Conservation (phyloP, 2,888 invertebrate genomes). For the Ommatoiulus sabulosus region DNA sequence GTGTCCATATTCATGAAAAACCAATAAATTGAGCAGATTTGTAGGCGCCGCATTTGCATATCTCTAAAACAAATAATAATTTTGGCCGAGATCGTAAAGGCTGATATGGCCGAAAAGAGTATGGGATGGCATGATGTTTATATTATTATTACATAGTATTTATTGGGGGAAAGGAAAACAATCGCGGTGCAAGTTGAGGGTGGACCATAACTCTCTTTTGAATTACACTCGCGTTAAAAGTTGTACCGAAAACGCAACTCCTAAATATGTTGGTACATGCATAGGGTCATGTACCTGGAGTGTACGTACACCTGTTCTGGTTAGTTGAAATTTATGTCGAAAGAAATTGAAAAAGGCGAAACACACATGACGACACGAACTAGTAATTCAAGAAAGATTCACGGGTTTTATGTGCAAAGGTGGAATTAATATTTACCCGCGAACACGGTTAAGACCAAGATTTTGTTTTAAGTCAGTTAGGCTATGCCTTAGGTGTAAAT, state of each 20-base stretch:
- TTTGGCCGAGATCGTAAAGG: constrained; percentile 9
- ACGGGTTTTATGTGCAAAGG: background rate
- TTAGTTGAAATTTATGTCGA: constrained; percentile 13
- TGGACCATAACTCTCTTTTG: constrained; percentile 45
- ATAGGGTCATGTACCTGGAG: constrained; percentile 45
- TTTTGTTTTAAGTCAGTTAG: background rate
- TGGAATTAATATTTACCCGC: constrained; percentile 33
- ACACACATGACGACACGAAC: constrained; percentile 47
- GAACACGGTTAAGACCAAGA: background rate
- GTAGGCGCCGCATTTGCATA: constrained; percentile 43
- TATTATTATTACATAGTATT: background rate
- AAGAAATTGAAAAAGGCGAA: constrained; percentile 38
- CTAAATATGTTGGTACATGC: background rate
- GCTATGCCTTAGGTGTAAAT: too few species aligned
- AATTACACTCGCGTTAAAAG: constrained; percentile 39
- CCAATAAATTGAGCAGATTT: constrained; percentile 45
- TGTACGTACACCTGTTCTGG: constrained; percentile 41
- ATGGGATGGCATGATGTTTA: constrained; percentile 38
- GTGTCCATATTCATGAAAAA: constrained; percentile 27
- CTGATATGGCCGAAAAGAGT: background rate
- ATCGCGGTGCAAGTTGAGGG: constrained; percentile 16
- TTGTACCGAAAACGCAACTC: constrained; percentile 39
- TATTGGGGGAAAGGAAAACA: background rate
- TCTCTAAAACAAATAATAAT: constrained; percentile 45
- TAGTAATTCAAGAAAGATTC: constrained; percentile 47